Percentiles rank a stretch among this genome's conserved stretches.
phyloP scores from a whole-genome alignment of 1,140 invertebrate species.

The Drosophila tropicalis region DNA sequence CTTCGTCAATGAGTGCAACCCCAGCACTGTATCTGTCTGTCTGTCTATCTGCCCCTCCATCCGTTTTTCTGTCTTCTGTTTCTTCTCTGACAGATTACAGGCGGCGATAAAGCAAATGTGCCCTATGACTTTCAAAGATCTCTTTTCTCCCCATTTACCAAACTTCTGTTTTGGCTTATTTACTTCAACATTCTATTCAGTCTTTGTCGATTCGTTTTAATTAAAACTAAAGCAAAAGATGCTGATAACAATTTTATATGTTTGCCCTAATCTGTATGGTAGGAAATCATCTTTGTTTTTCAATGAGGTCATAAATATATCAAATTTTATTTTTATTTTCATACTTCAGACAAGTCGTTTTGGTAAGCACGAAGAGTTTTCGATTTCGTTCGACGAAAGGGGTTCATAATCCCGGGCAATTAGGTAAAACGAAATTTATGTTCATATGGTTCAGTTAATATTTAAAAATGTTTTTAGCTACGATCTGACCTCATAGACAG shows the following conservation, averaged over 20 bases:
- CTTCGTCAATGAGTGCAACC: constrained; percentile 46
- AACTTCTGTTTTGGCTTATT: constrained; percentile 42
- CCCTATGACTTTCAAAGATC: constrained; percentile 16
- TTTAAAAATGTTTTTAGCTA: constrained; percentile 21
- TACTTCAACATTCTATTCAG: constrained; percentile 11
- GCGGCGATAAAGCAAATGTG: constrained; percentile 63
- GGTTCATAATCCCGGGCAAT: constrained; percentile 56
- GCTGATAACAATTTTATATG: constrained; percentile 61
- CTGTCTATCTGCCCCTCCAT: constrained; percentile 28
- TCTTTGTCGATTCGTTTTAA: constrained; percentile 49
- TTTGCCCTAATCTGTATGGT: constrained; percentile 14
- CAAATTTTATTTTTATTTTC: constrained; percentile 53
- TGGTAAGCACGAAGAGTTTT: constrained; percentile 19
- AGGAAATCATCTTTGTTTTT: constrained; percentile 26
- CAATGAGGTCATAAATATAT: constrained; percentile 70
- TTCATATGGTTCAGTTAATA: constrained; percentile 13
- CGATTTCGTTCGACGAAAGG: constrained; percentile 3
- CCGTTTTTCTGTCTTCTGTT: constrained; percentile 12
- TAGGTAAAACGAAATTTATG: constrained; percentile 49
- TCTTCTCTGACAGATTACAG: constrained; percentile 76
- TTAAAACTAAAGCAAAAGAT: constrained; percentile 55
- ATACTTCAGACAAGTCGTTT: constrained; percentile 20
- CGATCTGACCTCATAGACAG: not conserved
- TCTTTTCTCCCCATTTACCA: constrained; percentile 16
- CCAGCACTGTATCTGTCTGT: constrained; percentile 17